Evolutionary conservation across 2,888 invertebrate genomes (phyloP), one percentile per base, ranked within the genome.

Genomic region (Alloplasta piceator): DNA sequence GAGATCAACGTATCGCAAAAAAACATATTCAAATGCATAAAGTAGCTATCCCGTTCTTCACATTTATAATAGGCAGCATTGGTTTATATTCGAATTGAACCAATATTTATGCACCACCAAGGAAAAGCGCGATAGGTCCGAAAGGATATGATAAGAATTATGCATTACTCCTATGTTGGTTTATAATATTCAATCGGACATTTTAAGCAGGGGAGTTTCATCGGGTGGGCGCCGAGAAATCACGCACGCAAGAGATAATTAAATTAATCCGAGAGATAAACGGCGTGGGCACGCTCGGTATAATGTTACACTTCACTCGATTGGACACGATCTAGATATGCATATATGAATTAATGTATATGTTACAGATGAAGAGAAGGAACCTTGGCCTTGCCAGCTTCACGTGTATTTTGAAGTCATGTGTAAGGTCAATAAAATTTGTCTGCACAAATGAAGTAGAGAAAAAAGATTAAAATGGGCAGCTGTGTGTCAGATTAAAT

Each of bases 281-380:
- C 55, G 3, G 1, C 26, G 26, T 26, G 68, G 66, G 71, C 74
- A 71, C 70, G 26, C 41, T 74, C 48, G 5, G 66, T 67, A 61
- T 78, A 81, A 78, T 64, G 70, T 78, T 78, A 78, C 78, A 81
- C 76, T 80, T 76, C 72, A 63, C 78, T 81, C 78, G 74, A 46
- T 64, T 52, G 16, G 38, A 58, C 48, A 26, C 60, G 60, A 60
- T 60, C 70, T 70, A 39, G 60, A 70, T 63, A 67, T 26, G 1
- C 26, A 26, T 26, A 26, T 2, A 26, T 26, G 26, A 26, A 26
- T 26, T 26, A 26, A 26, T 26, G 26, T 26, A 26, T 26, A 26
- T 26, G 26, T 26, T 2, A 26, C 1, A 26, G 26, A 26, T 26
- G 3, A 50, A 70, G 60, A 56, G 68, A 39, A 63, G 26, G 9